Conservation (phyloP, 2,113 vertebrate genomes). For the Spea multiplicata region DNA sequence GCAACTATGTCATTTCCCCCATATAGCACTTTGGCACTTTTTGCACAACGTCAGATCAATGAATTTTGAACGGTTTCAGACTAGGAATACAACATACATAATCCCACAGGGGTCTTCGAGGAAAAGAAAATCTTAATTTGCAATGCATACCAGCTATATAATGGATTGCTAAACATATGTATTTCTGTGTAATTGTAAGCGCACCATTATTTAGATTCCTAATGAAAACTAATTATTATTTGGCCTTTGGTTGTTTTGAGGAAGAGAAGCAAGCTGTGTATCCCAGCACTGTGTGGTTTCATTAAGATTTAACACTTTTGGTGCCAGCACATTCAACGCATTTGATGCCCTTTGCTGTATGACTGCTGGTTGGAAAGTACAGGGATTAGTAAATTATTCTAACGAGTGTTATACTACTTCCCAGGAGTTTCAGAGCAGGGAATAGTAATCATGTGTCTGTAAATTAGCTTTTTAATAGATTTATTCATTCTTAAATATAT, state of each 20-base stretch:
- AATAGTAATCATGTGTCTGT: constrained; percentile 20
- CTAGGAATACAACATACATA: too few species aligned
- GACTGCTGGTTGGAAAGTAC: not conserved
- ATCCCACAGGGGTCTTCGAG: too few species aligned
- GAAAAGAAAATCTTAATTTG: not conserved
- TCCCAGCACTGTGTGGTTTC: not conserved
- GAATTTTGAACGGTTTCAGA: too few species aligned
- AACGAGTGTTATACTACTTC: not conserved
- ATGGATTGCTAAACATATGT: not conserved
- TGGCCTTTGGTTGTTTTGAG: not conserved
- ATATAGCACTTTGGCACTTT: too few species aligned
- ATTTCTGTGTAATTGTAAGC: not conserved
- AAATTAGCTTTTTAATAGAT: constrained; percentile 37
- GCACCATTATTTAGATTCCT: not conserved
- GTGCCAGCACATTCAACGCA: not conserved
- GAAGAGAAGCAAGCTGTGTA: not conserved
- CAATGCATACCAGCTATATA: not conserved
- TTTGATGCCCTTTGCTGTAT: not conserved
- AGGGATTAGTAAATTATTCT: not conserved
- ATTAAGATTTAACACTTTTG: not conserved
- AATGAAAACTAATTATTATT: not conserved
- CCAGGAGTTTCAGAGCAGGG: constrained; percentile 32
- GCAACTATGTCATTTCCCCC: too few species aligned
- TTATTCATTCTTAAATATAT: constrained; percentile 39
- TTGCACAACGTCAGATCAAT: too few species aligned